Evolutionary conservation across 2,797 vertebrate genomes (phyloP).

Genomic region (Anabacerthia variegaticeps): DNA sequence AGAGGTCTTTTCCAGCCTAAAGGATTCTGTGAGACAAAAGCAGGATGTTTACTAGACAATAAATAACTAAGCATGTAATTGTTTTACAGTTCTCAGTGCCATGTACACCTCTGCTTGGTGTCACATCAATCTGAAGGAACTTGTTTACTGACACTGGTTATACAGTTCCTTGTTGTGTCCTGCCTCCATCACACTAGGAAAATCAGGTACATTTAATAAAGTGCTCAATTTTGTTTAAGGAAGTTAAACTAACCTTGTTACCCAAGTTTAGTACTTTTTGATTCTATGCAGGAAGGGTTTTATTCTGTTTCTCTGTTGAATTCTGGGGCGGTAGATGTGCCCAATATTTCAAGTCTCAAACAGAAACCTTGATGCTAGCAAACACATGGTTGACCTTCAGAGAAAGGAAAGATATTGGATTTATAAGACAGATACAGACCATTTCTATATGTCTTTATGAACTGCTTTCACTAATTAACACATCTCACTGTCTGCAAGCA

Average conservation of each 20-base stretch:
- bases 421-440: neutral
- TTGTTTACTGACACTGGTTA: neutral
- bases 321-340: neutral
- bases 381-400: fast-evolving
- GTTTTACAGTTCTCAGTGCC: neutral
- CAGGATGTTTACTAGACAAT: neutral
- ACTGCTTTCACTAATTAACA: neutral
- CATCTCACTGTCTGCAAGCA: neutral
- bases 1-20: neutral
- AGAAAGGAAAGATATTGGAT: neutral
- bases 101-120: neutral
- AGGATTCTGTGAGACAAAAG: neutral
- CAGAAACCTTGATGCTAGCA: neutral
- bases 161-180: neutral
- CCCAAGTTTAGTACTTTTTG: neutral
- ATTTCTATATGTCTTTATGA: neutral
- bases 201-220: neutral
- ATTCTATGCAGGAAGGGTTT: neutral
- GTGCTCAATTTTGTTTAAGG: neutral
- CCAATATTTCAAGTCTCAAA: neutral
- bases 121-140: neutral
- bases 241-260: neutral
- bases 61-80: neutral
- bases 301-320: neutral
- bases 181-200: neutral